Conservation (phyloP, 2,888 invertebrate genomes). For the Pedicia rivosa region DNA sequence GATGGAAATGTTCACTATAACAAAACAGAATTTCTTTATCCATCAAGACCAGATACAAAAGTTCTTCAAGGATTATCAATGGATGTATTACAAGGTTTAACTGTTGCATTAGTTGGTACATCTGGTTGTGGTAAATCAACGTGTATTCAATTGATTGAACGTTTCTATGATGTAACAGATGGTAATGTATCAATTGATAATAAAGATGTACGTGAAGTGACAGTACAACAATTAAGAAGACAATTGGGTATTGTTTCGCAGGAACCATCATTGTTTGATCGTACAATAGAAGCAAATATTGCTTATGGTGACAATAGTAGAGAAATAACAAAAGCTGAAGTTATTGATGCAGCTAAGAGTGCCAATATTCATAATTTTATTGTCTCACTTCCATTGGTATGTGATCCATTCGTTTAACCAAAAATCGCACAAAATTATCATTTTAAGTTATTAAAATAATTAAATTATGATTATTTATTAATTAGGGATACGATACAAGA, state of each 20-base stretch:
- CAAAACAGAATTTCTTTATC: constrained; percentile 57
- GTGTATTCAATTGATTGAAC: constrained; percentile 62
- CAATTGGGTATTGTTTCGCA: constrained; percentile 80
- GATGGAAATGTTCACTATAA: constrained; percentile 55
- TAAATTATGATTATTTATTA: too few relatives aligned
- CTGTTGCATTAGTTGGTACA: constrained; percentile 58
- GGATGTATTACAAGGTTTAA: constrained; percentile 46
- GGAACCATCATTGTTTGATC: constrained; percentile 77
- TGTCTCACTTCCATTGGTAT: constrained; percentile 53
- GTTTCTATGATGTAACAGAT: constrained; percentile 63
- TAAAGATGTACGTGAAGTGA: constrained; percentile 33
- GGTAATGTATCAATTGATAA: constrained; percentile 47
- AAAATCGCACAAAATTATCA: too few relatives aligned
- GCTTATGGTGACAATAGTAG: constrained; percentile 70
- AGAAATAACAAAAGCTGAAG: constrained; percentile 45
- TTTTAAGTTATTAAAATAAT: too few relatives aligned
- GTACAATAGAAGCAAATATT: constrained; percentile 78
- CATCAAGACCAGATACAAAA: constrained; percentile 50
- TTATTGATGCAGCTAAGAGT: constrained; percentile 60
- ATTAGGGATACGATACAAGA: constrained; percentile 54
- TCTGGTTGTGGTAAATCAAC: constrained; percentile 88
- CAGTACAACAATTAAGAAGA: constrained; percentile 45
- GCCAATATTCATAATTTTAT: constrained; percentile 82
- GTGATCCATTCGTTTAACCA: too few relatives aligned
- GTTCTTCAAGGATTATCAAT: constrained; percentile 52